A percentile compares a stretch with the other conserved stretches of the same genome.
These are phyloP conservation scores for Rhinolophus sinicus DNA, from an alignment of 2,113 vertebrate genomes.

Conservation along the genomic window DNA sequence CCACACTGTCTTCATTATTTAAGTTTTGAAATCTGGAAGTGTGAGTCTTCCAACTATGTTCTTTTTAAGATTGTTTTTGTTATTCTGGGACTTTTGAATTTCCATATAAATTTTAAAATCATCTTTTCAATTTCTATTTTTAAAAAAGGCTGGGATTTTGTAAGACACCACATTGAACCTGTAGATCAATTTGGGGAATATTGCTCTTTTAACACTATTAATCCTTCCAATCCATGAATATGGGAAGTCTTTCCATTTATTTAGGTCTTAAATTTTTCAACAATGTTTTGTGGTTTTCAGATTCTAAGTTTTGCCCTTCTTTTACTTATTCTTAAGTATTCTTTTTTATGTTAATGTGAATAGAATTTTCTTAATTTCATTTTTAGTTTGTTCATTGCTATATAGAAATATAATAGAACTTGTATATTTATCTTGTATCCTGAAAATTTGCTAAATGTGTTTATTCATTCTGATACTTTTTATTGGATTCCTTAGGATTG, in stretches of 20 bases:
- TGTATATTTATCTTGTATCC: background rate
- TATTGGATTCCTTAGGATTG: background rate
- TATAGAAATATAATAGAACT: background rate
- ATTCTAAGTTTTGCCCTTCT: background rate
- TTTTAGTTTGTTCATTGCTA: background rate
- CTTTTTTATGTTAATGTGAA: background rate
- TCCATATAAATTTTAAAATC: background rate
- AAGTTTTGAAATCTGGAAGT: background rate
- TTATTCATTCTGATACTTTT: background rate
- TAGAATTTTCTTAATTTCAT: background rate
- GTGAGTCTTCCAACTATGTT: background rate
- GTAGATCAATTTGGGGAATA: background rate
- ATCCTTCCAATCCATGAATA: background rate
- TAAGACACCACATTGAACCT: background rate
- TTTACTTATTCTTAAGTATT: background rate
- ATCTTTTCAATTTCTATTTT: background rate
- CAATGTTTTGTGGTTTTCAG: background rate
- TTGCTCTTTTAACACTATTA: background rate
- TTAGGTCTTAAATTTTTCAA: background rate
- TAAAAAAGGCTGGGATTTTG: background rate
- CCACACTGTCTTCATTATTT: background rate
- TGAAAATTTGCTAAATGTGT: background rate
- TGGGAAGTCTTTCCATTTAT: background rate
- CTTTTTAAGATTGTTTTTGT: background rate
- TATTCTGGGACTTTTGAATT: background rate